phyloP scores from a whole-genome alignment of 1,140 invertebrate genomes.

The Agraylea sexmaculata region DNA sequence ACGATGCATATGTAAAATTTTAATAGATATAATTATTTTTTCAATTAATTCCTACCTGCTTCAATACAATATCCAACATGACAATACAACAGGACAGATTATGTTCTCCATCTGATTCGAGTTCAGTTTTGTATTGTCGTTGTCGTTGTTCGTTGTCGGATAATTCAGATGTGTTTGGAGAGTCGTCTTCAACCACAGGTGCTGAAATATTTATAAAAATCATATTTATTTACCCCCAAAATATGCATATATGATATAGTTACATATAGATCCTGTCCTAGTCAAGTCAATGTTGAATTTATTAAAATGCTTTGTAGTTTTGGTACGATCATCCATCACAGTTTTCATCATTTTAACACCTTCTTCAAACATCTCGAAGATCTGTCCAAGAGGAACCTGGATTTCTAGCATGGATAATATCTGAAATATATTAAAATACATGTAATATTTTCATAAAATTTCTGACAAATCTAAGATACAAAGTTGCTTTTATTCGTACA shows the following conservation, averaged over 20 bases:
- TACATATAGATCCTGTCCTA: constrained; percentile 45
- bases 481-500: too few species aligned
- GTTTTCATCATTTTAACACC: constrained; percentile 59
- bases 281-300: constrained; percentile 26
- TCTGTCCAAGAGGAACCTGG: constrained; percentile 68
- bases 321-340: constrained; percentile 36
- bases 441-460: too few species aligned
- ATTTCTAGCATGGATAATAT: constrained; percentile 82
- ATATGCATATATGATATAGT: too few species aligned
- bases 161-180: constrained; percentile 53
- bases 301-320: constrained; percentile 29
- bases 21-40: too few species aligned
- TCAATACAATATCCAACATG: constrained; percentile 90
- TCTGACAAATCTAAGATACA: too few species aligned
- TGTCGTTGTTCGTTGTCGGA: constrained; percentile 57
- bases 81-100: constrained; percentile 89
- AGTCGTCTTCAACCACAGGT: constrained; percentile 54
- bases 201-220: constrained; percentile 30
- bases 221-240: neutral
- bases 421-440: constrained; percentile 37
- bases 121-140: constrained; percentile 42
- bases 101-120: constrained; percentile 53
- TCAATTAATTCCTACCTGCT: constrained; percentile 68
- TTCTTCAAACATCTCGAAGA: constrained; percentile 82
- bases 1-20: too few species aligned